Percentiles rank a stretch among this genome's conserved stretches.
Conservation (phyloP, 1,140 invertebrate species). For the Aradophagus sp. region DNA sequence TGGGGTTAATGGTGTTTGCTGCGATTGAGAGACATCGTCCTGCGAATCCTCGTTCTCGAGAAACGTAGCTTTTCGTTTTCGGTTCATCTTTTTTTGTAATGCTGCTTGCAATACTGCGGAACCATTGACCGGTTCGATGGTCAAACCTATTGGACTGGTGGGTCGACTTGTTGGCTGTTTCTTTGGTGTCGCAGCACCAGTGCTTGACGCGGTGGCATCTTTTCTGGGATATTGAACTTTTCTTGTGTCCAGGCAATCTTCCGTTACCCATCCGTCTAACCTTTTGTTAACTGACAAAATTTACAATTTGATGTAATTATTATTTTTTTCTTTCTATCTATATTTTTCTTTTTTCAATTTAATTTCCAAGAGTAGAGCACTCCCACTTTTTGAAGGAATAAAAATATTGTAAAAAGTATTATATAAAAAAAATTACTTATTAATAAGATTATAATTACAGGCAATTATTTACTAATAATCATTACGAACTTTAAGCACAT, state of each 20-base stretch:
- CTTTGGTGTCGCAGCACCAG: slow-evolving; percentile 86
- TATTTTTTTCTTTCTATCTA: too few species aligned
- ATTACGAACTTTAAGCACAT: too few species aligned
- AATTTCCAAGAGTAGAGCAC: too few species aligned
- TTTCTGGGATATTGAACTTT: slow-evolving; percentile 93
- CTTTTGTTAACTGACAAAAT: slow-evolving; percentile 91
- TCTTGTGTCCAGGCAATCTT: slow-evolving; percentile 91
- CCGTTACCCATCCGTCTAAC: slow-evolving; percentile 97
- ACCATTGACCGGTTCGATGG: slow-evolving; percentile 82
- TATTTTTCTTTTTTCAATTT: too few species aligned
- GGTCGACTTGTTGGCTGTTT: slow-evolving; percentile 78
- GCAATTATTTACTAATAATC: too few species aligned
- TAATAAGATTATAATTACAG: too few species aligned
- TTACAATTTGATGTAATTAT: too few species aligned
- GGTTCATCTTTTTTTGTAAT: slow-evolving; percentile 85
- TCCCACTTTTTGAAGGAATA: too few species aligned
- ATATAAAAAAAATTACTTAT: too few species aligned
- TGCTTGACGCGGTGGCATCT: slow-evolving; percentile 84
- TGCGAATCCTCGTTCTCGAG: slow-evolving; percentile 80
- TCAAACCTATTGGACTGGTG: slow-evolving; percentile 76
- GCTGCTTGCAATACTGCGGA: slow-evolving; percentile 86
- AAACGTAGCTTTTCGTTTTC: slow-evolving; percentile 81
- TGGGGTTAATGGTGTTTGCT: slow-evolving; percentile 66
- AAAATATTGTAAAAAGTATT: too few species aligned
- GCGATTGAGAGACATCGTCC: slow-evolving; percentile 67